Evolutionary conservation across 2,888 invertebrate genomes (phyloP).

Genomic region (Bellardia pandia): DNA sequence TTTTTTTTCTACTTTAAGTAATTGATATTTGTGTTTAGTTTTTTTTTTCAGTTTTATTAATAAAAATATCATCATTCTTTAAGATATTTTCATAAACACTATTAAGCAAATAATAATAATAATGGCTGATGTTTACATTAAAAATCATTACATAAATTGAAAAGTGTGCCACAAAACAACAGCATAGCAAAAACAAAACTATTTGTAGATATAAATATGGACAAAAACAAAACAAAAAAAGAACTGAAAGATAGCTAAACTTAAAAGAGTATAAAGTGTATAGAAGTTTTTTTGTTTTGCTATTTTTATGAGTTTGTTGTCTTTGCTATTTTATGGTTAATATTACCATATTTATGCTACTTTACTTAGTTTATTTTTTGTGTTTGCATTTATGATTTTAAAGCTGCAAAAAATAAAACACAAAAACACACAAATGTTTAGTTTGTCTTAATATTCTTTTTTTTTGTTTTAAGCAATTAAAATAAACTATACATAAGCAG

Average conservation of each 20-base stretch:
- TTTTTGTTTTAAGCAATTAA: conserved; percentile 54
- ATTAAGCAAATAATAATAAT: conserved; percentile 44
- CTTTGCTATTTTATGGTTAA: conserved; percentile 62
- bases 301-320: conserved; percentile 39
- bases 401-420: conserved; percentile 1
- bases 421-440: conserved; percentile 34
- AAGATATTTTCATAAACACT: conserved; percentile 20
- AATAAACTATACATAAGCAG: conserved; percentile 28
- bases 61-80: conserved; percentile 44
- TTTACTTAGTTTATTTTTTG: conserved; percentile 38
- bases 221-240: conserved; percentile 5
- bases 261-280: conserved; percentile 23
- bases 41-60: neutral
- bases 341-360: conserved; percentile 70
- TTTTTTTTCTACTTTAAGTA: conserved; percentile 1
- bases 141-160: conserved; percentile 69
- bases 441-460: conserved; percentile 27
- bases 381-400: conserved; percentile 39
- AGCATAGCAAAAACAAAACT: conserved; percentile 15
- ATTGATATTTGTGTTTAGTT: conserved; percentile 29
- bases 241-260: conserved; percentile 8
- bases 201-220: conserved; percentile 33
- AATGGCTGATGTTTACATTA: conserved; percentile 68
- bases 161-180: conserved; percentile 67
- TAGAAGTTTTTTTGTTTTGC: conserved; percentile 18